phyloP scores from a whole-genome alignment of 2,888 invertebrate genomes.

The Priocnemis perturbator region DNA sequence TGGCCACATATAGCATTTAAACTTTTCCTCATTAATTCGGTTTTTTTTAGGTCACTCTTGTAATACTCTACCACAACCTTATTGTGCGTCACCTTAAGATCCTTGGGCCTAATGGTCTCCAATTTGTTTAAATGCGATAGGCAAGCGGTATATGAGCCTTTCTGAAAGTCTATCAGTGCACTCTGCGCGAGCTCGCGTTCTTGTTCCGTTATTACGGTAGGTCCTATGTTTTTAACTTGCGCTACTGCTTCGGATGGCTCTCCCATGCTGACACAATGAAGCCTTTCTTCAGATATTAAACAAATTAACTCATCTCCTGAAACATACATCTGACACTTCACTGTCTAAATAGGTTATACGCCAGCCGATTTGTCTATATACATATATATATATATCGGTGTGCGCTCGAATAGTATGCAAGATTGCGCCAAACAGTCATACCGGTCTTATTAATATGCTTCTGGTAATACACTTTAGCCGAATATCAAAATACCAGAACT shows the following conservation, averaged over 20 bases:
- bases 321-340: too few relatives aligned
- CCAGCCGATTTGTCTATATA: too few relatives aligned
- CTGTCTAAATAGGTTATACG: too few relatives aligned
- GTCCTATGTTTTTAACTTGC: constrained; percentile 41
- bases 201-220: constrained; percentile 73
- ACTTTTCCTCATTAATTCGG: constrained; percentile 83
- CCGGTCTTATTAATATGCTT: too few relatives aligned
- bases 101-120: constrained; percentile 79
- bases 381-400: too few relatives aligned
- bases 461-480: too few relatives aligned
- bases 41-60: constrained; percentile 83
- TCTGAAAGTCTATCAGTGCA: constrained; percentile 80
- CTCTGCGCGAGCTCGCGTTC: constrained; percentile 79
- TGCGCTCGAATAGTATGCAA: too few relatives aligned
- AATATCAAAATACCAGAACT: too few relatives aligned
- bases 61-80: constrained; percentile 90
- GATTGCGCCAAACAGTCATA: too few relatives aligned
- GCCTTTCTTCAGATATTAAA: too few relatives aligned
- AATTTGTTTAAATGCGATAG: constrained; percentile 81
- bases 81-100: constrained; percentile 88
- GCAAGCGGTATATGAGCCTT: constrained; percentile 80
- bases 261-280: constrained; percentile 42
- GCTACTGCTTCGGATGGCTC: constrained; percentile 48
- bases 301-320: too few relatives aligned
- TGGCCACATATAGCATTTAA: constrained; percentile 80